A percentile compares a stretch with the other conserved stretches of the same genome.
phyloP scores from a whole-genome alignment of 2,888 invertebrate species.

The Allophyes oxyacanthae region DNA sequence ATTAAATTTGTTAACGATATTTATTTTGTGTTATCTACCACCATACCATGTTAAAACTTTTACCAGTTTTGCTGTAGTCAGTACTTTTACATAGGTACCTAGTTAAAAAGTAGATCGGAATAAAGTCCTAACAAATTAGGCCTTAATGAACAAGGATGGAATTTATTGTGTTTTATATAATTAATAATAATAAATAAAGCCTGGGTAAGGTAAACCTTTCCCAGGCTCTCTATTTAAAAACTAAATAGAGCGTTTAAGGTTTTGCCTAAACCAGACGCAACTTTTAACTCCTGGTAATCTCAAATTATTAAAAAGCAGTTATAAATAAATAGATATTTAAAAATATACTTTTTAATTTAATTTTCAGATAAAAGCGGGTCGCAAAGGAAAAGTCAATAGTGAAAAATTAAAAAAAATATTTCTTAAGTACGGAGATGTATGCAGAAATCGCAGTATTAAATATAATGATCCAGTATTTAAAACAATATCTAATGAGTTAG shows the following conservation, averaged over 20 bases:
- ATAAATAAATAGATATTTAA: slow-evolving; percentile 37
- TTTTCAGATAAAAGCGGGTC: slow-evolving; percentile 35
- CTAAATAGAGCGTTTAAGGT: slow-evolving; percentile 37
- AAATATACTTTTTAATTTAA: slow-evolving; percentile 38
- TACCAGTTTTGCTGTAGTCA: slow-evolving; percentile 34
- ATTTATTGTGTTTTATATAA: slow-evolving; percentile 36
- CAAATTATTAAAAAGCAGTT: slow-evolving; percentile 35
- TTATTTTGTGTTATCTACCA: slow-evolving; percentile 36
- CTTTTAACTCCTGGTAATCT: slow-evolving; percentile 36
- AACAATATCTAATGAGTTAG: slow-evolving; percentile 36
- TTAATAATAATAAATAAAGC: slow-evolving; percentile 37
- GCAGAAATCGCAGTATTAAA: slow-evolving; percentile 38
- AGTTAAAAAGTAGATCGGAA: slow-evolving; percentile 39
- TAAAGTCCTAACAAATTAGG: slow-evolving; percentile 40
- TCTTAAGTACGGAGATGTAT: slow-evolving; percentile 36
- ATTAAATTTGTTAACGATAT: slow-evolving; percentile 39
- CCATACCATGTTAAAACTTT: slow-evolving; percentile 35
- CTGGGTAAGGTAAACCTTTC: slow-evolving; percentile 38
- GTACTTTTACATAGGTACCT: slow-evolving; percentile 39
- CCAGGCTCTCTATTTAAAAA: slow-evolving; percentile 38
- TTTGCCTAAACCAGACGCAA: slow-evolving; percentile 38
- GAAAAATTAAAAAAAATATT: too few species aligned
- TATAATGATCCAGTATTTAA: slow-evolving; percentile 41
- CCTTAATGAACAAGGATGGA: slow-evolving; percentile 38
- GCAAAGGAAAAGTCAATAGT: slow-evolving; percentile 35